Conservation (phyloP, 2,888 invertebrate species). For the Drosophila tripunctata region DNA sequence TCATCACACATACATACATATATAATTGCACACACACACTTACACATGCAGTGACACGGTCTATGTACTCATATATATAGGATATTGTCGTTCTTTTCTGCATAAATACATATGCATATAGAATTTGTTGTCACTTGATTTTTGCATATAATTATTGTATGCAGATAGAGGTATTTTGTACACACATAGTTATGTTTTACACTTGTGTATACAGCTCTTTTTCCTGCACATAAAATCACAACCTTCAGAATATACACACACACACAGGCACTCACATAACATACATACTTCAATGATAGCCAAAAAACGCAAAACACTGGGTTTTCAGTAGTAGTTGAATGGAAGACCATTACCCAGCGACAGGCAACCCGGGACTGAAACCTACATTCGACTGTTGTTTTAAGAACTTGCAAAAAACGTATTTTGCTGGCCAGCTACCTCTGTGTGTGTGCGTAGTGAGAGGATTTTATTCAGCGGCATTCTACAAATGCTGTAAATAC, state of each 20-base stretch:
- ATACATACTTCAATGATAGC: conserved; percentile 46
- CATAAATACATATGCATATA: neutral
- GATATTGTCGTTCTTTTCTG: neutral
- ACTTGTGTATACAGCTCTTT: conserved; percentile 11
- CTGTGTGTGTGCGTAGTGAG: conserved; percentile 22
- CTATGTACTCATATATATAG: neutral
- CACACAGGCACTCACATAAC: conserved; percentile 3
- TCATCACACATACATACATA: neutral
- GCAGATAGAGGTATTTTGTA: neutral
- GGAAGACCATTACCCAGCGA: conserved; percentile 82
- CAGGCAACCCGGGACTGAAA: conserved; percentile 84
- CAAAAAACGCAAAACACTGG: conserved; percentile 51
- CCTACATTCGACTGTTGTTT: conserved; percentile 72
- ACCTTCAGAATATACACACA: conserved; percentile 20
- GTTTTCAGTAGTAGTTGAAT: conserved; percentile 38
- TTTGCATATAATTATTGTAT: neutral
- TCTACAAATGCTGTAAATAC: conserved; percentile 36
- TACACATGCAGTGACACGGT: neutral
- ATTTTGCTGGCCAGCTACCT: conserved; percentile 25
- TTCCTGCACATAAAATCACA: conserved; percentile 22
- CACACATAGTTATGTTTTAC: neutral
- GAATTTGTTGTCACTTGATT: conserved; percentile 5
- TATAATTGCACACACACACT: neutral
- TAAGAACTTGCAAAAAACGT: conserved; percentile 51
- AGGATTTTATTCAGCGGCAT: conserved; percentile 35